Conservation (phyloP, 2,113 vertebrate species). For the Microtus pennsylvanicus region DNA sequence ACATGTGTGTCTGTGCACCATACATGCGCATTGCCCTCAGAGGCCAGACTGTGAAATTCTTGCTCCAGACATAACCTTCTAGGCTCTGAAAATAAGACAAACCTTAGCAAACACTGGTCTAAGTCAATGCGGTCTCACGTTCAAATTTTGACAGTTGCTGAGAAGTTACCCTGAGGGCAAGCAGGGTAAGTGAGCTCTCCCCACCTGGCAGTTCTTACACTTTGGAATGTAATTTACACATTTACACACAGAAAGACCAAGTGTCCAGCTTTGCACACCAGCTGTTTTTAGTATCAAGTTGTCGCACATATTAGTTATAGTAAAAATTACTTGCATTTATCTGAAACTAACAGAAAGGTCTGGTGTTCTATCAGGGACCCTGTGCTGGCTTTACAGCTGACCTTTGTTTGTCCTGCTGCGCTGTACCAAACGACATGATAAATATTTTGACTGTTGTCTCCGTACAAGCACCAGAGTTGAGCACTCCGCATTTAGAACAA, state of each 20-base stretch:
- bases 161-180: no score
- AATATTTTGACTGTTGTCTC: not conserved
- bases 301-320: not conserved
- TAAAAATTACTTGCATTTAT: not conserved
- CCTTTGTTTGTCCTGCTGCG: not conserved
- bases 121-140: no score
- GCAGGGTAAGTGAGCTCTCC: not conserved
- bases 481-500: not conserved
- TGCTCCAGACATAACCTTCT: no score
- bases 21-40: no score
- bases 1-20: no score
- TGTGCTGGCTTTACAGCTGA: not conserved
- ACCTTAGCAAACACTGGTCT: no score
- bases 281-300: not conserved
- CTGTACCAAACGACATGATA: not conserved
- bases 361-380: not conserved
- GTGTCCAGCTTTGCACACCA: not conserved
- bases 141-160: no score
- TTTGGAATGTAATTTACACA: no score
- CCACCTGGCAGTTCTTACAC: fast-evolving
- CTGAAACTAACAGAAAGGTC: not conserved
- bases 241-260: not conserved
- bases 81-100: no score
- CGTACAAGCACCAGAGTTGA: not conserved
- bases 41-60: no score